phyloP scores from a whole-genome alignment of 2,888 invertebrate species.

The Autographa gamma region DNA sequence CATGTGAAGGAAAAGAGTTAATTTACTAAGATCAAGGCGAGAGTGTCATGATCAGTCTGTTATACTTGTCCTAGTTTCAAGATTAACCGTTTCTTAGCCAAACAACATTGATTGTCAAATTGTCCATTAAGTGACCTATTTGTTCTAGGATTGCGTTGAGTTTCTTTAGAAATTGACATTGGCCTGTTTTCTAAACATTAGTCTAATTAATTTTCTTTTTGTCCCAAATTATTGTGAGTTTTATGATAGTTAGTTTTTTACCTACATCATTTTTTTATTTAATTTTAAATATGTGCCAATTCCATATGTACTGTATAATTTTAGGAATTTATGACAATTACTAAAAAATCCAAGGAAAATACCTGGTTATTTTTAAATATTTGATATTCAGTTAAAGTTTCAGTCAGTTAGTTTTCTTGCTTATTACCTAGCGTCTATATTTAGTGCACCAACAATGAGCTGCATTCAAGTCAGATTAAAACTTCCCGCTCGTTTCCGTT shows the following conservation, averaged over 20 bases:
- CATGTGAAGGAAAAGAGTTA: not conserved
- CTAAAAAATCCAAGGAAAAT: slow-evolving; percentile 9
- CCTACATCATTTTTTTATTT: too few relatives aligned
- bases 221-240: too few relatives aligned
- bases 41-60: slow-evolving; percentile 24
- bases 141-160: not conserved
- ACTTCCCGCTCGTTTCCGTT: slow-evolving; percentile 38
- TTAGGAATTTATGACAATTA: too few relatives aligned
- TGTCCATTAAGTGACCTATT: slow-evolving; percentile 33
- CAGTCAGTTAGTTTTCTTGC: slow-evolving; percentile 47
- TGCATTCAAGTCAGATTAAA: slow-evolving; percentile 40
- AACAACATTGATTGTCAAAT: slow-evolving; percentile 34
- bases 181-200: not conserved
- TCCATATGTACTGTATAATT: too few relatives aligned
- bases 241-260: too few relatives aligned
- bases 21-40: slow-evolving; percentile 15
- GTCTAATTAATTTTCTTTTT: not conserved
- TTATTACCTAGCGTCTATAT: slow-evolving; percentile 23
- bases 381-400: slow-evolving; percentile 34
- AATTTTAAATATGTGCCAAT: too few relatives aligned
- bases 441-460: slow-evolving; percentile 28
- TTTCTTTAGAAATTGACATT: not conserved
- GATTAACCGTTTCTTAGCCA: slow-evolving; percentile 31
- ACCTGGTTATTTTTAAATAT: slow-evolving; percentile 18
- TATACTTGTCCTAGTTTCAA: slow-evolving; percentile 28